A percentile compares a stretch with the other conserved stretches of the same genome.
Conservation (phyloP, 2,888 invertebrate species). For the Pammene aurita region DNA sequence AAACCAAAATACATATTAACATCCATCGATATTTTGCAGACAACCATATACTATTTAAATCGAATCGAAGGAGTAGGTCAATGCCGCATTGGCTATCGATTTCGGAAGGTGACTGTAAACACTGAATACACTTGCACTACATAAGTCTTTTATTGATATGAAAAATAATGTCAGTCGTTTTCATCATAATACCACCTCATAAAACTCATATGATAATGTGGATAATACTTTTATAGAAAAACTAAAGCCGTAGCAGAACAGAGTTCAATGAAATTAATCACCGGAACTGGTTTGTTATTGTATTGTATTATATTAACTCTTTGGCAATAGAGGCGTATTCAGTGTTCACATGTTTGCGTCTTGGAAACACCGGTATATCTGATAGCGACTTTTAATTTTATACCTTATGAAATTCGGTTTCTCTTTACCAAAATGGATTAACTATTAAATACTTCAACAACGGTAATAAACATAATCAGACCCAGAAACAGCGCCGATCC, state of each 20-base stretch:
- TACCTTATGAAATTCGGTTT: too few species aligned
- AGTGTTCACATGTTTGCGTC: too few species aligned
- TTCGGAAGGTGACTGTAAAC: slow-evolving; percentile 59
- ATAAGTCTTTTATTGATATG: slow-evolving; percentile 53
- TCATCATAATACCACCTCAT: slow-evolving; percentile 42
- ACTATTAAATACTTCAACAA: background rate
- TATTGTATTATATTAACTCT: background rate
- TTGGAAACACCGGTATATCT: too few species aligned
- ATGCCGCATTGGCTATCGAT: slow-evolving; percentile 62
- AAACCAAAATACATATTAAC: slow-evolving; percentile 12
- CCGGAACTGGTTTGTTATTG: background rate
- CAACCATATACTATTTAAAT: slow-evolving; percentile 51
- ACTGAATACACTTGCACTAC: slow-evolving; percentile 61
- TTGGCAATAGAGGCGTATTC: too few species aligned
- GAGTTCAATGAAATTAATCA: background rate
- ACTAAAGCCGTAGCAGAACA: slow-evolving; percentile 31
- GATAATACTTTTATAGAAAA: slow-evolving; percentile 5
- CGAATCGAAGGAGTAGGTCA: slow-evolving; percentile 63
- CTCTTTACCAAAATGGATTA: background rate
- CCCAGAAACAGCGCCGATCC: too few species aligned
- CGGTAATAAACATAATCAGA: background rate
- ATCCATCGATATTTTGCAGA: slow-evolving; percentile 6
- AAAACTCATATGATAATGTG: slow-evolving; percentile 34
- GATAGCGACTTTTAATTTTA: too few species aligned
- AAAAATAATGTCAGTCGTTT: slow-evolving; percentile 45